These are phyloP conservation scores for Mohoua ochrocephala DNA, from an alignment of 2,113 vertebrate genomes.

Conservation along the genomic window DNA sequence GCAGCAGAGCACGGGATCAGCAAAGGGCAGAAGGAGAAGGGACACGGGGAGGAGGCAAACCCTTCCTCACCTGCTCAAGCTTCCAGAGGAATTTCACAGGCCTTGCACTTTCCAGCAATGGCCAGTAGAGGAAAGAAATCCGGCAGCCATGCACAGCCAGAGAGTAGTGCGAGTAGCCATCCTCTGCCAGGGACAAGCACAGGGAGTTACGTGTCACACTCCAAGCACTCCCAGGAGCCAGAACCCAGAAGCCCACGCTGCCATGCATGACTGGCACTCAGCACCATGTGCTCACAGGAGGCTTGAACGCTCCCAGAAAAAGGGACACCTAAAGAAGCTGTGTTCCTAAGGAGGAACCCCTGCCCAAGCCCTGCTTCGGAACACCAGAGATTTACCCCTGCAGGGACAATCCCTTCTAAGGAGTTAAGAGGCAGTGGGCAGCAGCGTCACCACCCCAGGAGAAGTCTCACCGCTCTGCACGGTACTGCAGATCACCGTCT, in stretches of 20 bases:
- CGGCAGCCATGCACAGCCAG: slow-evolving; percentile 93
- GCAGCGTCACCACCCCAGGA: neutral
- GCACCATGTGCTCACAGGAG: neutral
- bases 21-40: neutral
- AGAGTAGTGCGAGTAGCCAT: slow-evolving; percentile 93
- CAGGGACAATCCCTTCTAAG: neutral
- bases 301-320: neutral
- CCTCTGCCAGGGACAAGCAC: slow-evolving; percentile 73
- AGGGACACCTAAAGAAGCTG: neutral
- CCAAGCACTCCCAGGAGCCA: neutral
- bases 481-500: slow-evolving; percentile 91
- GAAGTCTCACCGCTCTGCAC: slow-evolving; percentile 86
- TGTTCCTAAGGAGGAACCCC: neutral
- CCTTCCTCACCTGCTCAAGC: slow-evolving; percentile 88
- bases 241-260: neutral
- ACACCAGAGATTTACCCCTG: neutral
- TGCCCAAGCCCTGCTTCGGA: neutral
- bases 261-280: neutral
- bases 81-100: slow-evolving; percentile 99
- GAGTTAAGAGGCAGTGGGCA: neutral
- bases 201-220: neutral
- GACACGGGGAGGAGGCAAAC: neutral
- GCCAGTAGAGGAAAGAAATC: slow-evolving; percentile 95
- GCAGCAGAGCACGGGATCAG: neutral
- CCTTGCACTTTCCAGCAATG: slow-evolving; percentile 86